Base-by-base conservation (phyloP, 2,113 vertebrate genomes). In the Struthidea cinerea region DNA sequence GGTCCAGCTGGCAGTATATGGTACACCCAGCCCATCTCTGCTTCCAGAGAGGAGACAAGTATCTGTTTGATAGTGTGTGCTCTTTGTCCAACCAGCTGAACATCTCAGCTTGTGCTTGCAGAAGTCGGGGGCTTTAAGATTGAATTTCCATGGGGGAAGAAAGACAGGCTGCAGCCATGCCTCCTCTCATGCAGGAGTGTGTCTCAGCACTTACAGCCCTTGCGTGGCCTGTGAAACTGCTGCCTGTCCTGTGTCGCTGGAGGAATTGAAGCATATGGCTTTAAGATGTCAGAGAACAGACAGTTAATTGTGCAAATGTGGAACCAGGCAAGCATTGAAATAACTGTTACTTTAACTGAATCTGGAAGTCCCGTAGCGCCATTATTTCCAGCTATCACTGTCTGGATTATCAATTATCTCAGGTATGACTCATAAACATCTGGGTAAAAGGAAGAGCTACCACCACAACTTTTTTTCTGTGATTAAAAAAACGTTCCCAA, bases 181-280 rank as follows among this genome's bases (percentile, higher is more conserved):
- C 20, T 80, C 4, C 5, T 56, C 28, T 77, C 41, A 24, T 16
- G 2, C 2, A 50, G 32, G n/a, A 75, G 30, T 0, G 0, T 6
- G 30, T 49, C 27, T 46, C 20, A 7, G 75, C n/a, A 22, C 16
- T 78, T 41, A 20, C 4, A 89, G 4, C 7, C 27, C 8, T 18
- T 1, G 1, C 5, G 9, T 21, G 37, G 55, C 46, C 41, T 56
- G 41, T 33, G 55, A 50, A 78, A 46, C 35, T 44, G n/a, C 67
- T 37, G 23, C 35, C 77, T 87, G 63, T 37, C 65, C 47, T 37
- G 47, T 26, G 32, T 8, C 33, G 37, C 70, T 65, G 41, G 18
- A 55, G 60, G 44, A 81, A 64, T 6, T 35, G 23, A 82, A 73
- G 18, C 1, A 4, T 26, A 7, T 22, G 60, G 16, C 50, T 57